Conservation (phyloP, 1,140 invertebrate species). For the Drosophila dunni region DNA sequence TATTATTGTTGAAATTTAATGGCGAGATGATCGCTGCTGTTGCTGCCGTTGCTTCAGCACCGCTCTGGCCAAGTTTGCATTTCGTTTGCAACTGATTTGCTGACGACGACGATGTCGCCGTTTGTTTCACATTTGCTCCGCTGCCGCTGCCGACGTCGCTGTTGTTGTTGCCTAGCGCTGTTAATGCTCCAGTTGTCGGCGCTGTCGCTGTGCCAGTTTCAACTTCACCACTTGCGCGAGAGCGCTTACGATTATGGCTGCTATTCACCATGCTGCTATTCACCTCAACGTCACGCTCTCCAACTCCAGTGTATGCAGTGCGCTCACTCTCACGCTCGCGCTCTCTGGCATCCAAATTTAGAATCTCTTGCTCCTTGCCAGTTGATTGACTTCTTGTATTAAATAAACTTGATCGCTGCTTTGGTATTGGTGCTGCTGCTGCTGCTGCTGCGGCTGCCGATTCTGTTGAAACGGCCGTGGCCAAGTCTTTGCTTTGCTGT, state of each 20-base stretch:
- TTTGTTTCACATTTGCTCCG: conserved; percentile 42
- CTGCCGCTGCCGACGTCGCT: conserved; percentile 19
- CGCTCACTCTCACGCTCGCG: conserved; percentile 45
- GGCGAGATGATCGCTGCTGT: conserved; percentile 40
- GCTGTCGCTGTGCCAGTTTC: conserved; percentile 69
- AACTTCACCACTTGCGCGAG: conserved; percentile 68
- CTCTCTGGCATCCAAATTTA: conserved; percentile 66
- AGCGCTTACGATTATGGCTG: conserved; percentile 33
- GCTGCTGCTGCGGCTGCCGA: conserved; percentile 47
- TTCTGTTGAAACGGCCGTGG: conserved; percentile 66
- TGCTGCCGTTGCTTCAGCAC: conserved; percentile 58
- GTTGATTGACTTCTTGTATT: conserved; percentile 73
- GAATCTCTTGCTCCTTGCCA: conserved; percentile 64
- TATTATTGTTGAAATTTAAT: conserved; percentile 11
- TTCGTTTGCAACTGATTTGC: conserved; percentile 79
- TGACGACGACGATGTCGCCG: conserved; percentile 64
- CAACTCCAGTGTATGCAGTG: background rate
- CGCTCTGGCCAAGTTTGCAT: conserved; percentile 78
- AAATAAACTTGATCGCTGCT: conserved; percentile 82
- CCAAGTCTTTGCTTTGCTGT: conserved; percentile 61
- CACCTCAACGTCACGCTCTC: conserved; percentile 52
- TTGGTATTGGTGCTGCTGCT: conserved; percentile 72
- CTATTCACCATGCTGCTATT: conserved; percentile 13
- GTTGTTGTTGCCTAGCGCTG: conserved; percentile 37
- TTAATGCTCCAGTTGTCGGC: conserved; percentile 74